phyloP scores from a whole-genome alignment of 2,797 vertebrate species.

The Tolypeutes matacus region DNA sequence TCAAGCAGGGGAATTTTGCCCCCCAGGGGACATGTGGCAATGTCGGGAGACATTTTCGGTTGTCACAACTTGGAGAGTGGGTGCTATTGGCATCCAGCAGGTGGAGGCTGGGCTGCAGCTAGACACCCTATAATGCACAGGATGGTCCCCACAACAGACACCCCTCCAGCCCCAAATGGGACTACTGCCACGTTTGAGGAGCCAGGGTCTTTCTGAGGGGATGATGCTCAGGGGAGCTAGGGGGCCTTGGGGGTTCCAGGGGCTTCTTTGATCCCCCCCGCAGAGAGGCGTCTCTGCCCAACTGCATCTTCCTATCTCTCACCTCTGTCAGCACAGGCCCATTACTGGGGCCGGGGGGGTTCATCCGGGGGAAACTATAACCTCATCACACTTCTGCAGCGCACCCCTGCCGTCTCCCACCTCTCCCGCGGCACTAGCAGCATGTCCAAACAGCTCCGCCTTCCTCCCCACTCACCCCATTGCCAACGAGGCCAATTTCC shows the following conservation, averaged over 20 bases:
- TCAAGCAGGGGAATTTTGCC: background rate
- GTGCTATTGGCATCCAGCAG: background rate
- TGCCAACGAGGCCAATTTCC: conserved; percentile 50
- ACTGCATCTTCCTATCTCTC: background rate
- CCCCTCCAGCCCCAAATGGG: background rate
- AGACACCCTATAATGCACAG: background rate
- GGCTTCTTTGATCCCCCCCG: background rate
- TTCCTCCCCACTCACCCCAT: background rate
- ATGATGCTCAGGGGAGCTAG: background rate
- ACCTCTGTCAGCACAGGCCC: background rate
- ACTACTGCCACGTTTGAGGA: rapidly evolving
- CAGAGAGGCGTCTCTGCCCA: background rate
- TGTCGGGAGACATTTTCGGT: background rate
- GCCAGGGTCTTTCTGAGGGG: background rate
- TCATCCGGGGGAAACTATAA: background rate
- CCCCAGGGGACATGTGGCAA: background rate
- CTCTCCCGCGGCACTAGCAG: background rate
- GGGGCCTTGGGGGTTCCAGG: background rate
- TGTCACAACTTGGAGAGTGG: background rate
- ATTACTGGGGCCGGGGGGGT: background rate
- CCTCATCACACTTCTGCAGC: background rate
- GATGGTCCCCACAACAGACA: no score
- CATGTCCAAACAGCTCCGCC: conserved; percentile 26
- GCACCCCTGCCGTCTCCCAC: background rate
- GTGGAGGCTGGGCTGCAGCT: background rate